Base-by-base conservation (phyloP, 23 tunicate genomes). In the Clavelina lepadiformis region DNA sequence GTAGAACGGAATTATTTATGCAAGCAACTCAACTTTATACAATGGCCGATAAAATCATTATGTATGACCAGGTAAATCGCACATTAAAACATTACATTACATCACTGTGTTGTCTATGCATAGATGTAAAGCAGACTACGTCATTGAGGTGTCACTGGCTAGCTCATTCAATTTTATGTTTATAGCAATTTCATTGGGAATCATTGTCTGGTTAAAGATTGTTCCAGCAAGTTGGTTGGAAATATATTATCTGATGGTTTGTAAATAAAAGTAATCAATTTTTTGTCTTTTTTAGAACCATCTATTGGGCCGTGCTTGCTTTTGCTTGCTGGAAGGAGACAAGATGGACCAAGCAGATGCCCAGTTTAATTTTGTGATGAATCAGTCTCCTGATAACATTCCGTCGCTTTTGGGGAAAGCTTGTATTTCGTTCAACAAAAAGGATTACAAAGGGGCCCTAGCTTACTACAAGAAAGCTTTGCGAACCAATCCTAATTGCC, bases 341-440 rank as follows among this genome's bases (percentile, higher is more conserved):
- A 85, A 93, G 57, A 69, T 93, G 79, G 98, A 93, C 71, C 98
- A 93, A 55, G 98, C 98, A 21, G 98, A 93, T 63, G 92, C 92
- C 35, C 98, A 93, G 73, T 93, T 93, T 45, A 93, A 93, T 64
- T 93, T 93, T 64, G 98, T 93, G 3, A 68, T 93, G 73, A 79
- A 93, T 35, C 98, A 93, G 37, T 67, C 84, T 28, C 98, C 98
- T 21, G 92, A 93, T 57, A 83, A 85, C 70, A 85, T 93, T 32
- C 98, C 98, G 7, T 85, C 98, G 1, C 72, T 93, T 38, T 71
- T 93, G 11, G 98, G 98, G 5, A 93, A 93, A 67, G 98, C 98
- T 79, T 93, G 98, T 61, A 93, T 93, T 51, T 79, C 94, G 2
- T 93, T 93, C 88, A 93, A 93, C 75, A 93, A 93, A 67, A 85